Conservation (phyloP, 2,113 vertebrate genomes). For the Lichenostomus cassidix region DNA sequence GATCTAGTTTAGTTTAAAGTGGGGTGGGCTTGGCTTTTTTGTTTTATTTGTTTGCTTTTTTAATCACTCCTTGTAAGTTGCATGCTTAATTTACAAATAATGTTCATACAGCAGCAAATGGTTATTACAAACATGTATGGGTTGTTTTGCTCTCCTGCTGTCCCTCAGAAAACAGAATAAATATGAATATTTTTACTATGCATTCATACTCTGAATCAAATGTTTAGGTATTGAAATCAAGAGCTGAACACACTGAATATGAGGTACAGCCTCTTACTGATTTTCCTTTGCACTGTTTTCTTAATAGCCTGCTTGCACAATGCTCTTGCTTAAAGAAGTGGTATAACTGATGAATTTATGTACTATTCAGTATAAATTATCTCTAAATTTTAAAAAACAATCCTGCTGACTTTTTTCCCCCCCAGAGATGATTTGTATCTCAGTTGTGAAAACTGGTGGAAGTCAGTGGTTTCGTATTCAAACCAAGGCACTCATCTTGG, state of each 20-base stretch:
- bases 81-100: background rate
- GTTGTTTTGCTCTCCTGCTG: background rate
- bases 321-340: background rate
- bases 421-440: background rate
- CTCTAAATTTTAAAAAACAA: background rate
- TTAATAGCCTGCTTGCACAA: background rate
- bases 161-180: background rate
- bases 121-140: background rate
- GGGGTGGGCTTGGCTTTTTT: background rate
- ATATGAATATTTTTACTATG: background rate
- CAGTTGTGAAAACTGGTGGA: background rate
- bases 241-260: background rate
- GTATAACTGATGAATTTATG: background rate
- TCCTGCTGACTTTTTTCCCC: fast-evolving
- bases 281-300: background rate
- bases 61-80: background rate
- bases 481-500: background rate
- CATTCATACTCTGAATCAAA: background rate
- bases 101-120: background rate
- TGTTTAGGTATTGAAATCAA: background rate
- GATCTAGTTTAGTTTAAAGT: background rate
- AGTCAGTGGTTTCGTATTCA: background rate
- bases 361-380: background rate
- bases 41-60: background rate
- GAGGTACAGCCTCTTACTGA: background rate